A percentile compares a stretch with the other conserved stretches of the same genome.
phyloP scores from a whole-genome alignment of 2,113 vertebrate species.

The Sceloporus tristichus region DNA sequence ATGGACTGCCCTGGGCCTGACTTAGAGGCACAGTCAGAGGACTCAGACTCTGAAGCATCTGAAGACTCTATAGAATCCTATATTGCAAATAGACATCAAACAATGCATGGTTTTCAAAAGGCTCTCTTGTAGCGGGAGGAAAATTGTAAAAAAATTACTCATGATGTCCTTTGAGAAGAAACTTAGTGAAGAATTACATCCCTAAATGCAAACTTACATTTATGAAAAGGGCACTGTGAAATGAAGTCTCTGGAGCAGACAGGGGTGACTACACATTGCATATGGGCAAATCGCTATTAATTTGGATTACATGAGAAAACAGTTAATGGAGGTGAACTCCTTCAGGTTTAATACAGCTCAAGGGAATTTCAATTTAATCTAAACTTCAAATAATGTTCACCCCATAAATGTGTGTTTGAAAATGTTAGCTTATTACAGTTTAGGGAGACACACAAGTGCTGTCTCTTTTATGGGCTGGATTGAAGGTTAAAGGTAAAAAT shows the following conservation, averaged over 20 bases:
- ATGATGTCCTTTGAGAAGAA: too few species aligned
- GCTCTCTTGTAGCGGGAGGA: too few species aligned
- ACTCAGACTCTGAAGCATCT: too few species aligned
- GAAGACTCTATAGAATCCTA: neutral
- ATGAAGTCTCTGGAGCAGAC: conserved; percentile 15
- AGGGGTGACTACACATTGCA: conserved; percentile 28
- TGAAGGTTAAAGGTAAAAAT: neutral
- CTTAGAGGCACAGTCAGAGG: too few species aligned
- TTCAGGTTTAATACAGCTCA: conserved; percentile 36
- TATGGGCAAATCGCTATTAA: conserved; percentile 47
- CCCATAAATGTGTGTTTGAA: neutral
- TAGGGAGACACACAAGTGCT: neutral
- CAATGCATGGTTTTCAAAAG: too few species aligned
- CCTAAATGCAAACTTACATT: neutral
- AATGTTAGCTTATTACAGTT: neutral
- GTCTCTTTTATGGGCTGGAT: neutral
- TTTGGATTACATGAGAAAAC: conserved; percentile 32
- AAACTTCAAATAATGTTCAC: neutral
- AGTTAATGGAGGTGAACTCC: conserved; percentile 48
- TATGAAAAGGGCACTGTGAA: conserved; percentile 39
- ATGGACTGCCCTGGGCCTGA: too few species aligned
- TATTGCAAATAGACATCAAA: too few species aligned
- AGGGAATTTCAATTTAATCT: conserved; percentile 40
- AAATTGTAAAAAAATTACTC: too few species aligned
- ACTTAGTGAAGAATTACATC: too few species aligned